Percentiles rank a stretch among this genome's conserved stretches.
Evolutionary conservation across 2,888 invertebrate genomes (phyloP).

Genomic region (Hyalella azteca): DNA sequence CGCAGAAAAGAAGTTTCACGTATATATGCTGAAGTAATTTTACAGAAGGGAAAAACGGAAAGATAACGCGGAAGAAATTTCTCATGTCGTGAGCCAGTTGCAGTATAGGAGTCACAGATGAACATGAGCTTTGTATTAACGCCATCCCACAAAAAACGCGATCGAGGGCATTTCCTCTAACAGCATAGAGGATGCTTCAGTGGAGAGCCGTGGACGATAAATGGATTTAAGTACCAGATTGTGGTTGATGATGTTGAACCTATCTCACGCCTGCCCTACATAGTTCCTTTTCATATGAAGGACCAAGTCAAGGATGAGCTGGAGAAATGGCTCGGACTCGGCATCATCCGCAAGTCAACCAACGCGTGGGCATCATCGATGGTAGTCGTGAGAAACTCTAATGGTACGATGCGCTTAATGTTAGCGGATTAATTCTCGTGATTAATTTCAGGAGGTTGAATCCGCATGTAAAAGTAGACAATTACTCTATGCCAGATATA

Average conservation of each 20-base stretch:
- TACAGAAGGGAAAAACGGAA: background rate
- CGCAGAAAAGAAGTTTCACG: background rate
- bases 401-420: background rate
- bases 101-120: too few species aligned
- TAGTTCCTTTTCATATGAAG: background rate
- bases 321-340: background rate
- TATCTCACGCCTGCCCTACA: background rate
- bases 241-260: background rate
- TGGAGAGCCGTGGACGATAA: background rate
- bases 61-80: background rate
- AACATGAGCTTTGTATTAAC: too few species aligned
- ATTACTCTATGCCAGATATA: background rate
- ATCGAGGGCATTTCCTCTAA: background rate
- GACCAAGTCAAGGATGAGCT: background rate
- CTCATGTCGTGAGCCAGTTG: background rate
- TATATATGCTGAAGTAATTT: background rate
- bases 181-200: background rate
- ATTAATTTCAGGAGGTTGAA: background rate
- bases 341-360: constrained; percentile 4
- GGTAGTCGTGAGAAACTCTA: background rate
- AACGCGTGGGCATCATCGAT: background rate
- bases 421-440: too few species aligned
- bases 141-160: too few species aligned
- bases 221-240: background rate
- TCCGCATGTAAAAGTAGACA: background rate